These are phyloP conservation scores for Sebastes hopkinsi DNA, from an alignment of 2,797 vertebrate genomes.

Conservation along the genomic window DNA sequence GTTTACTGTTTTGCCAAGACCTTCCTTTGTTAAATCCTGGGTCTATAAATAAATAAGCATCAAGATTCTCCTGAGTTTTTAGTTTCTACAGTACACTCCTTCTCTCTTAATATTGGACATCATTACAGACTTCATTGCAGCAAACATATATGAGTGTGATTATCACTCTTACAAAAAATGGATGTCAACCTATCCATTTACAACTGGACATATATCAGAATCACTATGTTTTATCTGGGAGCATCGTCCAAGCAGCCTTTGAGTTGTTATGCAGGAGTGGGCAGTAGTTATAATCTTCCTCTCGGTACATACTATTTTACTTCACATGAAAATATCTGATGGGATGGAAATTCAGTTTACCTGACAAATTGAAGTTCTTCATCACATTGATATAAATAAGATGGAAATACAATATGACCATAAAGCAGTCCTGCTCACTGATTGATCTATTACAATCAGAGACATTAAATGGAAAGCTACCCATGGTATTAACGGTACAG, in stretches of 20 bases:
- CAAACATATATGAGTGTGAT: not conserved
- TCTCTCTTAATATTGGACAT: not conserved
- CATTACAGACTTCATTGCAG: not conserved
- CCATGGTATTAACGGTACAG: not conserved
- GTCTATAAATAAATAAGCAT: slow-evolving; percentile 28
- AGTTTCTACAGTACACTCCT: not conserved
- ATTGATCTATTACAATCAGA: slow-evolving; percentile 1
- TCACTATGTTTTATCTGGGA: not conserved
- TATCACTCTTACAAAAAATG: not conserved
- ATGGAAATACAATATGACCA: not conserved
- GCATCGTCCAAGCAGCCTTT: not conserved
- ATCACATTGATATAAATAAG: not conserved
- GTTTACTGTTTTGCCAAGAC: slow-evolving; percentile 20
- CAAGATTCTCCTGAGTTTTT: not conserved
- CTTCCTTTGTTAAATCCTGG: not conserved
- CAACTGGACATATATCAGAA: not conserved
- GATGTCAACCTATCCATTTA: not conserved
- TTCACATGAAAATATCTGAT: not conserved
- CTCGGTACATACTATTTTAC: not conserved
- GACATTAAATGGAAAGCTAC: not conserved
- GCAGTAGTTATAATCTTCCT: not conserved
- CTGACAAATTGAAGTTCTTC: not conserved
- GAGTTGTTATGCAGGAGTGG: not conserved
- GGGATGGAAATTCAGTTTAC: not conserved
- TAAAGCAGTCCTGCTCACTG: not conserved